Conservation (phyloP, 1,140 invertebrate genomes). For the Epicauta chinensis region DNA sequence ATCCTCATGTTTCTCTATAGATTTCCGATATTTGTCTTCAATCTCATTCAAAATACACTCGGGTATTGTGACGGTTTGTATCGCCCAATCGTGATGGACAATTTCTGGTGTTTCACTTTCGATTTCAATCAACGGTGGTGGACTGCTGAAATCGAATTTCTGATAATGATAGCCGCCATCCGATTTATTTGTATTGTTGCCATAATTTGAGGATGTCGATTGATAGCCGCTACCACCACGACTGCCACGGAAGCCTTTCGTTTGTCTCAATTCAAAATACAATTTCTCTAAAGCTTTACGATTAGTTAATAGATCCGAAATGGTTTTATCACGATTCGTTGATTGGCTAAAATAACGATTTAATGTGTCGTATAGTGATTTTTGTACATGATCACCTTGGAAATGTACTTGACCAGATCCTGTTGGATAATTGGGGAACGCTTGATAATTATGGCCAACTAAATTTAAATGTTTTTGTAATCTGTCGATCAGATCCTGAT, state of each 20-base stretch:
- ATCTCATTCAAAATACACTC: slow-evolving; percentile 48
- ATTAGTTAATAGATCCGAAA: slow-evolving; percentile 64
- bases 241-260: slow-evolving; percentile 56
- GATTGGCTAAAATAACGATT: slow-evolving; percentile 60
- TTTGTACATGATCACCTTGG: slow-evolving; percentile 54
- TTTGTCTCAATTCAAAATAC: slow-evolving; percentile 64
- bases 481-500: slow-evolving; percentile 58
- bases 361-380: slow-evolving; percentile 56
- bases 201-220: neutral
- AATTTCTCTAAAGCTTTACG: slow-evolving; percentile 63
- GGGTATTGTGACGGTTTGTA: slow-evolving; percentile 56
- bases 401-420: slow-evolving; percentile 31
- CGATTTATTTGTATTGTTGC: neutral
- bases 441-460: slow-evolving; percentile 11
- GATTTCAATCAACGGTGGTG: slow-evolving; percentile 63
- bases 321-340: slow-evolving; percentile 57
- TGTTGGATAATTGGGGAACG: neutral
- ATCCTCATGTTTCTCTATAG: slow-evolving; percentile 37
- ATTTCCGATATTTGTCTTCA: slow-evolving; percentile 45
- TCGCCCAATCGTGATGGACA: slow-evolving; percentile 46
- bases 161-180: slow-evolving; percentile 7
- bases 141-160: slow-evolving; percentile 38
- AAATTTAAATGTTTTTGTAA: slow-evolving; percentile 56
- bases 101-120: slow-evolving; percentile 52
- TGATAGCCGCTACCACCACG: slow-evolving; percentile 34